Conservation (phyloP, 2,888 invertebrate genomes). For the Dorcus parallelipipedus region DNA sequence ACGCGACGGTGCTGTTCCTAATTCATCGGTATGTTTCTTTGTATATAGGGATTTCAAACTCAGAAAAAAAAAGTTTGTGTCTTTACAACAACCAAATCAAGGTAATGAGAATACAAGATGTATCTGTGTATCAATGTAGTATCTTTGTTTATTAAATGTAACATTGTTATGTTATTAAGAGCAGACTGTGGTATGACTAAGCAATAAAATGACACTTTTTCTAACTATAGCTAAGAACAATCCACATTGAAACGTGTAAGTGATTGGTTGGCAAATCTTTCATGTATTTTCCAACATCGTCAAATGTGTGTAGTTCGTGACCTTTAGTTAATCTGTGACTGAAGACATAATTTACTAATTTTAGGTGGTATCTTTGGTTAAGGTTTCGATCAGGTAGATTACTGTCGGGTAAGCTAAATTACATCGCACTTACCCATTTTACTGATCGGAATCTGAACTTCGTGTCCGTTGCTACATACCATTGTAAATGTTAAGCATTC, state of each 20-base stretch:
- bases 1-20: too few species aligned
- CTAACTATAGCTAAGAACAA: constrained; percentile 30
- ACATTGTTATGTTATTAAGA: constrained; percentile 15
- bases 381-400: constrained; percentile 26
- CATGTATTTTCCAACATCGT: constrained; percentile 33
- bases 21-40: too few species aligned
- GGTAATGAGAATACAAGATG: too few species aligned
- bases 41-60: too few species aligned
- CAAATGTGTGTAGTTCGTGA: constrained; percentile 29
- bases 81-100: too few species aligned
- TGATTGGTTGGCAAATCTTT: constrained; percentile 40
- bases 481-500: constrained; percentile 42
- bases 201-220: constrained; percentile 43
- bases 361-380: constrained; percentile 28
- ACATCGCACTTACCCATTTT: too few species aligned
- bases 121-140: too few species aligned
- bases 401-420: too few species aligned
- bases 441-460: constrained; percentile 25
- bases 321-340: constrained; percentile 36
- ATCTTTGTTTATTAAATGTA: neutral
- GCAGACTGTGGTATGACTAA: constrained; percentile 45
- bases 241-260: constrained; percentile 25
- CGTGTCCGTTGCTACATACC: constrained; percentile 30
- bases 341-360: constrained; percentile 27
- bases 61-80: too few species aligned